A percentile compares a stretch with the other conserved stretches of the same genome.
Evolutionary conservation across 2,888 invertebrate species (phyloP).

Genomic region (Leptinotarsa juncta): DNA sequence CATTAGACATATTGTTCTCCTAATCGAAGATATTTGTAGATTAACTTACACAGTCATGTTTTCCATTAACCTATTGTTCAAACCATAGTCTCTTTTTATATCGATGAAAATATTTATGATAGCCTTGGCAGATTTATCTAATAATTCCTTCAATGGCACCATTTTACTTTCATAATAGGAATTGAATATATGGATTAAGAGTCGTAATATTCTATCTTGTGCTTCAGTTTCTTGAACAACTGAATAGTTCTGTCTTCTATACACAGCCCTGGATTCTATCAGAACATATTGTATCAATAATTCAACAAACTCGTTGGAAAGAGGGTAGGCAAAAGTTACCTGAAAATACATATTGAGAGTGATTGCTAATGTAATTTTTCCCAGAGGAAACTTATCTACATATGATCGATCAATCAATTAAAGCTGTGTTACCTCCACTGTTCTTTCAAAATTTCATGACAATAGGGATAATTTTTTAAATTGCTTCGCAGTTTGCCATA

Average conservation of each 20-base stretch:
- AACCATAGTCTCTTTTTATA: conserved; percentile 38
- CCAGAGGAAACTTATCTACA: conserved; percentile 14
- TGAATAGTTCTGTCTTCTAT: conserved; percentile 35
- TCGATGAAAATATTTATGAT: conserved; percentile 44
- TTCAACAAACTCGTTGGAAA: conserved; percentile 44
- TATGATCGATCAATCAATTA: not conserved
- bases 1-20: not conserved
- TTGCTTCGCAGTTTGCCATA: conserved; percentile 6
- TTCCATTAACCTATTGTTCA: conserved; percentile 42
- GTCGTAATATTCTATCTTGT: conserved; percentile 39
- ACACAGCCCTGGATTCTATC: conserved; percentile 54
- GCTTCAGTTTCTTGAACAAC: conserved; percentile 35
- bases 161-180: conserved; percentile 40
- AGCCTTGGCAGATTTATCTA: conserved; percentile 40
- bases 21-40: conserved; percentile 10
- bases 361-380: not conserved
- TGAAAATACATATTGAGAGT: conserved; percentile 37
- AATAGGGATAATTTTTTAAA: not conserved
- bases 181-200: conserved; percentile 41
- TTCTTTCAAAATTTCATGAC: conserved; percentile 15
- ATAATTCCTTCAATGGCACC: conserved; percentile 34
- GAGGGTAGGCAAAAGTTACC: conserved; percentile 46
- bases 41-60: conserved; percentile 47
- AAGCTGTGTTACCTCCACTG: conserved; percentile 18
- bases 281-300: conserved; percentile 53